Percentiles rank a stretch among this genome's conserved stretches.
Conservation (phyloP, 2,797 vertebrate species). For the Scyliorhinus canicula region DNA sequence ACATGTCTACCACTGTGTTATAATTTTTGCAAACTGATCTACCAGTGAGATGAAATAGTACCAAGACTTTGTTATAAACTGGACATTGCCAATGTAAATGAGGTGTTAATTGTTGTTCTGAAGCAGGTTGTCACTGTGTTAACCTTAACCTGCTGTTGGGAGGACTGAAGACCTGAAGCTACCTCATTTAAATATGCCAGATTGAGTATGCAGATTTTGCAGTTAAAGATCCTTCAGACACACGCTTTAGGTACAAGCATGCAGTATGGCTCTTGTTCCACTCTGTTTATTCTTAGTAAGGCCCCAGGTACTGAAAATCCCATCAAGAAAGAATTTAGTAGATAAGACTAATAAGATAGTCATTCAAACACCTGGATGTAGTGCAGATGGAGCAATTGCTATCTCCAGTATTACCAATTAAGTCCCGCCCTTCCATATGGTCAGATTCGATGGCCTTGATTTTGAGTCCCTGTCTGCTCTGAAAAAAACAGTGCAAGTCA, state of each 20-base stretch:
- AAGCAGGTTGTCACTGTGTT: not conserved
- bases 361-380: slow-evolving; percentile 97
- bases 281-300: slow-evolving; percentile 43
- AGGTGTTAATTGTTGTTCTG: slow-evolving; percentile 17
- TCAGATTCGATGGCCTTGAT: slow-evolving; percentile 66
- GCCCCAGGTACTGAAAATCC: slow-evolving; percentile 76
- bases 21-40: not conserved
- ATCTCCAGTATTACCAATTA: slow-evolving; percentile 78
- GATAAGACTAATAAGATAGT: slow-evolving; percentile 98
- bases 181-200: slow-evolving; percentile 27
- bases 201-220: slow-evolving; percentile 8
- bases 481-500: slow-evolving; percentile 5
- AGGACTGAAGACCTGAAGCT: slow-evolving; percentile 8
- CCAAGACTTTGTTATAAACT: not conserved
- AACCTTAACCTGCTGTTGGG: slow-evolving; percentile 31
- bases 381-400: slow-evolving; percentile 92
- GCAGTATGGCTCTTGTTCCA: not conserved
- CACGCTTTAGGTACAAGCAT: not conserved
- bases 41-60: not conserved
- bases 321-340: slow-evolving; percentile 90
- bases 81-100: not conserved
- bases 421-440: slow-evolving; percentile 92
- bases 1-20: no score
- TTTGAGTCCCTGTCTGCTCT: not conserved
- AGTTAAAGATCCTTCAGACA: not conserved